Evolutionary conservation across 2,113 vertebrate species (phyloP), one percentile per base, ranked within the genome.

Genomic region (Galeopterus variegatus): DNA sequence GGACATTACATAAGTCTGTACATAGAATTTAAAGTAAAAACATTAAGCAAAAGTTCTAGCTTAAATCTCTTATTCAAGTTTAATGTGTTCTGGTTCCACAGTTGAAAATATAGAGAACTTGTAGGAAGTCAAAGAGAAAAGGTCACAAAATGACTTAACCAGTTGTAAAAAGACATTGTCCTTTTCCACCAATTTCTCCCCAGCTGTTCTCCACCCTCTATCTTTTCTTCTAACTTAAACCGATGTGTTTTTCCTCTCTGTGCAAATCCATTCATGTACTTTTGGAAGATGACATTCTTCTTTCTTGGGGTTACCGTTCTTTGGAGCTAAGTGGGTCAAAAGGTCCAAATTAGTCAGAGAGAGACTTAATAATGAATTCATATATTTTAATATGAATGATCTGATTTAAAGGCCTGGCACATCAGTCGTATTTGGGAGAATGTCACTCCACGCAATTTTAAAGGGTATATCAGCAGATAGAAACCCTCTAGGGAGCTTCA

Each of bases 101-200:
- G 5, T 62, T 90, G 62, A 90, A 65, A 94, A 73, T 77, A 41
- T 24, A 84, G 24, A 85, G 80, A 82, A 67, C 82, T 36, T 85
- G 75, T 93, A 89, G 67, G 11, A 88, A 54, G 33, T 62, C 60
- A 86, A 93, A 90, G 67, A 97, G 48, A 73, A 89, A 86, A 93
- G 33, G 60, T 83, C 56, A 65, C 23, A 36, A 82, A 93, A 58
- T 83, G 69, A 21, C 86, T 91, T 58, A 85, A 48, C 75, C 56
- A 54, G 28, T 84, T 26, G 0, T 6, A 60, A 21, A 54, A 80
- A n/a, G 54, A 54, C 79, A 8, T 45, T 70, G 31, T 62, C 36
- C 31, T 52, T 81, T 80, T 69, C 69, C 5, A 18, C 70, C 64
- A 41, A 2, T 96, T 45, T 84, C 73, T 70, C 24, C 56, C 58